Evolutionary conservation across 92 coral and sea anemone genomes (phyloP).

Genomic region (Isaurus tuberculatus): DNA sequence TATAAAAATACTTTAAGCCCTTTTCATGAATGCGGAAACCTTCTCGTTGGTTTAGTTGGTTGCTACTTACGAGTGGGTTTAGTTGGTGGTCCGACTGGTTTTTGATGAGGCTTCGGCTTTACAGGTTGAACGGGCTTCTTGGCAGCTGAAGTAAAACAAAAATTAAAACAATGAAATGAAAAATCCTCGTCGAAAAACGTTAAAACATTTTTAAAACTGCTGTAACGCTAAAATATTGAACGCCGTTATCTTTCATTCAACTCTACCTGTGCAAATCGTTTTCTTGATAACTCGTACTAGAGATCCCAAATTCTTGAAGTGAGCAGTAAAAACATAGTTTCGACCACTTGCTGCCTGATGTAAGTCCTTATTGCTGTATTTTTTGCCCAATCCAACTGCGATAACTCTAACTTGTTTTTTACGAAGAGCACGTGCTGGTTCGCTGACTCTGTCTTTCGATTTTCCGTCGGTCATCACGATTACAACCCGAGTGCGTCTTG

Average conservation of each 20-base stretch:
- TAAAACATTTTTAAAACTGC: background rate
- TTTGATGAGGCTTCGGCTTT: conserved; percentile 22
- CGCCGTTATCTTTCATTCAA: background rate
- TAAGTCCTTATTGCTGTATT: background rate
- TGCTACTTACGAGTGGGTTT: conserved; percentile 37
- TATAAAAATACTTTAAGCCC: no score
- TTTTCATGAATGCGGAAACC: background rate
- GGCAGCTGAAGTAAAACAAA: background rate
- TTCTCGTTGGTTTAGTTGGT: no score
- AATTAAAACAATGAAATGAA: no score
- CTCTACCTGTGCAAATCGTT: conserved; percentile 22
- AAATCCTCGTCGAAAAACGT: no score
- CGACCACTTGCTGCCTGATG: background rate
- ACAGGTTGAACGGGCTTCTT: conserved; percentile 27
- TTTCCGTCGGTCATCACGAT: conserved; percentile 8
- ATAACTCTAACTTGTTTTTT: background rate
- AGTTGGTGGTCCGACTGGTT: conserved; percentile 27
- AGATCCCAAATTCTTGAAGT: conserved; percentile 30
- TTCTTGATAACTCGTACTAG: conserved; percentile 28
- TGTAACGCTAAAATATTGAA: no score
- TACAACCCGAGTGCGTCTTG: background rate
- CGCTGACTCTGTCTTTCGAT: background rate
- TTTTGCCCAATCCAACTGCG: conserved; percentile 31
- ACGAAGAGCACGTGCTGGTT: conserved; percentile 36
- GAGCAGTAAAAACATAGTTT: conserved; percentile 15